Base-by-base conservation (phyloP, 1,140 invertebrate genomes). In the Ceratosolen solmsi region DNA sequence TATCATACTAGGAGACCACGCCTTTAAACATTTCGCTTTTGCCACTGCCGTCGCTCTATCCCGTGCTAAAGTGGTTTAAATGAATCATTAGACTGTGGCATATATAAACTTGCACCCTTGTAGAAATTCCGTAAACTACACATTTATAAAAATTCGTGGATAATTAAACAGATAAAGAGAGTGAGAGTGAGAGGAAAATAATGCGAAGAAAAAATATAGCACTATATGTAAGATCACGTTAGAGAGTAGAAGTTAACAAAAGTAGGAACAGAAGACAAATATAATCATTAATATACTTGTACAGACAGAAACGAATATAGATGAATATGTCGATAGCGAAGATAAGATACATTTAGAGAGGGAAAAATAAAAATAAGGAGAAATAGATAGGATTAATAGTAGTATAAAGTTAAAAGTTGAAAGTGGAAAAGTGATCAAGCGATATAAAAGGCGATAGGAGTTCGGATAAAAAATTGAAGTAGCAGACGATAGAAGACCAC, bases 1-100 rank as follows among this genome's bases (percentile, higher is more conserved):
- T 17, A 22, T 11, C 22, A 38, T 15, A 9, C 22, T n/a, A 51
- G 60, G 41, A 63, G 76, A 78, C 76, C 76, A 78, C 76, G 76
- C 76, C 76, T 78, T 70, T 25, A 56, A 78, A 13, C 58, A 38
- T 30, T 46, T 30, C 56, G 25, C 33, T 58, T 33, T 36, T 38
- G 17, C 36, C 38, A 20, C 20, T 27, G n/a, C 60, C 13, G 30
- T 63, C 30, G 13, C 17, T 63, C 27, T 63, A 68, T 68, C 15
- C 63, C 11, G 8, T 68, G 33, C 20, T 3, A 38, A 68, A 68
- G 8, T 36, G 7, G 17, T 54, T 60, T 56, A 33, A n/a, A 60
- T 49, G 54, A 22, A 36, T 36, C 30, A 13, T n/a, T 33, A 5
- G 51, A 46, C 15, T 65, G 15, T 38, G 20, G 11, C 27, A 68